Evolutionary conservation across 1,140 invertebrate species (phyloP).

Genomic region (Drosophila kohkoa): DNA sequence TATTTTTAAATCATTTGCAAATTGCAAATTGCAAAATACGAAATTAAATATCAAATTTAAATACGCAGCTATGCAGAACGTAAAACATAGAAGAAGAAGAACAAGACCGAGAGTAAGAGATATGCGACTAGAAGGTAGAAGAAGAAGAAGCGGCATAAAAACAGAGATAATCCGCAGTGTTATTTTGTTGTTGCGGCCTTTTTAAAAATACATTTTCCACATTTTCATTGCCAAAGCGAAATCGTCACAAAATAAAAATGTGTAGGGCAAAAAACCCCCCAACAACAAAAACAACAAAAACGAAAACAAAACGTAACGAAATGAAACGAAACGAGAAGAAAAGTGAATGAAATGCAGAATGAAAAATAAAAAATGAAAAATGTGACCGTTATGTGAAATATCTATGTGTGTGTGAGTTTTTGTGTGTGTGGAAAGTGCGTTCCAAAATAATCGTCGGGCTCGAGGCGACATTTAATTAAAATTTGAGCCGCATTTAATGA

Average conservation of each 20-base stretch:
- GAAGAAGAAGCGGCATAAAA: conserved; percentile 11
- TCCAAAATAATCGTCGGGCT: conserved; percentile 15
- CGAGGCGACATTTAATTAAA: conserved; percentile 39
- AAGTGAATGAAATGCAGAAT: conserved; percentile 8
- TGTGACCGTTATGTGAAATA: conserved; percentile 16
- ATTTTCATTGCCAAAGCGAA: conserved; percentile 77
- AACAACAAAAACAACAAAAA: conserved; percentile 31
- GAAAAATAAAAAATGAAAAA: conserved; percentile 9
- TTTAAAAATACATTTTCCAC: conserved; percentile 70
- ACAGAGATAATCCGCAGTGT: conserved; percentile 37
- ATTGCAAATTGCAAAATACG: conserved; percentile 21
- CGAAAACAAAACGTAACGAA: conserved; percentile 6
- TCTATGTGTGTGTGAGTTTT: no score
- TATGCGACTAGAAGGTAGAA: not conserved
- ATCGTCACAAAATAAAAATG: conserved; percentile 31
- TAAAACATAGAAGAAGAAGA: not conserved
- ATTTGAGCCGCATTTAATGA: conserved; percentile 39
- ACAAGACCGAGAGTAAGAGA: no score
- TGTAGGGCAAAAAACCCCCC: conserved; percentile 46
- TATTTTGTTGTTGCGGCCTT: conserved; percentile 31
- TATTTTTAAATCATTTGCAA: conserved; percentile 35
- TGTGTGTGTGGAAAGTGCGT: conserved; percentile 24
- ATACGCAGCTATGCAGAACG: conserved; percentile 19
- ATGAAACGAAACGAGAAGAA: conserved; percentile 4
- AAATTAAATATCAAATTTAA: conserved; percentile 41